Evolutionary conservation across 2,888 invertebrate species (phyloP).

Genomic region (Drosophila acutilabella): DNA sequence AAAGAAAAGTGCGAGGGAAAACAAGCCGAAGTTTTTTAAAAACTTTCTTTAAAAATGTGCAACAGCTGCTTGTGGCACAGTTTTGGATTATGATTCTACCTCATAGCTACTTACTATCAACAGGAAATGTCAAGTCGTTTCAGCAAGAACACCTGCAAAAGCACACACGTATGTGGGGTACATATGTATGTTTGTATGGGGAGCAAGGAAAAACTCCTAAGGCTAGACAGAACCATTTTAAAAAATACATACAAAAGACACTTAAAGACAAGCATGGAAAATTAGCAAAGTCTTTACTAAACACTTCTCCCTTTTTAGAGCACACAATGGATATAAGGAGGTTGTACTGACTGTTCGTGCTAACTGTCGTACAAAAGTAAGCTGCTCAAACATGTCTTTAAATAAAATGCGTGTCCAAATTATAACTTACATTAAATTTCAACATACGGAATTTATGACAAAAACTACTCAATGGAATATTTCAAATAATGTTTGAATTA

Average conservation of each 20-base stretch:
- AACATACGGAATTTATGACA: too few relatives aligned
- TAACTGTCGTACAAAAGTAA: too few relatives aligned
- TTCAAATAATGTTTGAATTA: too few relatives aligned
- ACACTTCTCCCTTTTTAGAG: not conserved
- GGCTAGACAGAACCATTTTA: conserved; percentile 37
- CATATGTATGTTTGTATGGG: not conserved
- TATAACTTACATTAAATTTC: too few relatives aligned
- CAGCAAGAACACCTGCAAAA: conserved; percentile 53
- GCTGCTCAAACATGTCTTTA: too few relatives aligned
- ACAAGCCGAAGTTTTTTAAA: conserved; percentile 57
- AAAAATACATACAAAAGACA: conserved; percentile 7
- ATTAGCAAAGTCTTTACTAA: not conserved
- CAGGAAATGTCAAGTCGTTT: conserved; percentile 45
- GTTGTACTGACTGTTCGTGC: not conserved
- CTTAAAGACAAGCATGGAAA: conserved; percentile 30
- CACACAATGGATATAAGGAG: not conserved
- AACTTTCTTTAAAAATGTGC: conserved; percentile 49
- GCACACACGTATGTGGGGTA: conserved; percentile 23
- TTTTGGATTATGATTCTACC: conserved; percentile 35
- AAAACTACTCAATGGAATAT: too few relatives aligned
- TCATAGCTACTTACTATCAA: conserved; percentile 37
- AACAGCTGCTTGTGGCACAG: conserved; percentile 30
- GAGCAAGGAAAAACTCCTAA: conserved; percentile 24
- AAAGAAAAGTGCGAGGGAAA: conserved; percentile 46
- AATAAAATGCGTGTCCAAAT: too few relatives aligned